Base-by-base conservation (phyloP, 2,888 invertebrate species). In the Phasia obesa region DNA sequence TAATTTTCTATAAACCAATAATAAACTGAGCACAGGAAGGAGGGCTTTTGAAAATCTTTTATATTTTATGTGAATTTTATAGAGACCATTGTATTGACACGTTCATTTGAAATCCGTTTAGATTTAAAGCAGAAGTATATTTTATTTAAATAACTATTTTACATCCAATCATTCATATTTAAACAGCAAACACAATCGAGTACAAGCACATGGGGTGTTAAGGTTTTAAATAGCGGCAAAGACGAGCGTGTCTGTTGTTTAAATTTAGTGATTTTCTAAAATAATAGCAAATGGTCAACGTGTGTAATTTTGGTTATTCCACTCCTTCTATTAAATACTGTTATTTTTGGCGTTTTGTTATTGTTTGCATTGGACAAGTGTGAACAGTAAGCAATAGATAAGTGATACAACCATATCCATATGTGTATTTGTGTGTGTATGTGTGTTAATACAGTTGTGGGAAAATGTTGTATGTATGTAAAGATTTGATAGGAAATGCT, bases 221-320 rank as follows among this genome's bases (percentile, higher is more conserved):
- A 53, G 53, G 11, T 60, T 73, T 47, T 67, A 67, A 79, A 78
- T 71, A 53, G 67, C 74, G 73, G 79, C 67, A 35, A 74, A 53
- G 49, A 25, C 67, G 73, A 74, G 79, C 79, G 79, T 80, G 79
- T 74, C 79, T 80, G 79, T 62, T 80, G 53, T 67, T 74, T 73
- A 80, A 80, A 67, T 73, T 80, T 69, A 73, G 79, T 60, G 79
- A 79, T 80, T 80, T 80, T 80, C 73, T 74, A 80, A 69, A 74
- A 60, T 74, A 47, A 74, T 67, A 67, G 15, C 49, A 42, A 64
- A 57, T 55, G 44, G 44, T 15, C 31, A 77, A 47, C 62, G 77
- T 77, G 62, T 70, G 62, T 77, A 77, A 69, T 69, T 60, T 77
- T 69, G 69, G 60, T 64, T 70, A 77, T 77, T 70, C 69, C 62